Evolutionary conservation across 2,113 vertebrate species (phyloP).

Genomic region (Ceyx melanurus): DNA sequence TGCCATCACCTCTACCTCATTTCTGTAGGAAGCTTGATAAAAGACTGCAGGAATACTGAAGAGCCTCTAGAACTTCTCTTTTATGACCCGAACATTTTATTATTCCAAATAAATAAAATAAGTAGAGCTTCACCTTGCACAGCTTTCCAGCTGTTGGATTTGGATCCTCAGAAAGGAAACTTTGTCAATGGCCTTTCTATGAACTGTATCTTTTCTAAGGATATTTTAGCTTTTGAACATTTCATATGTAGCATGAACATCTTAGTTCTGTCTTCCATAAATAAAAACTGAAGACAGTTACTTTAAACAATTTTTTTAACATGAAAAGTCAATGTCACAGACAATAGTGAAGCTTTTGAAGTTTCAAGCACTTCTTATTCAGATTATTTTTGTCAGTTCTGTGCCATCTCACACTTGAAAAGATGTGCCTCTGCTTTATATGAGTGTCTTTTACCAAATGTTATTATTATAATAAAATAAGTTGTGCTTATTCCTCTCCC

Average conservation of each 20-base stretch:
- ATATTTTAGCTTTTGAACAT: slow-evolving; percentile 16
- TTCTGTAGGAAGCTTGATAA: background rate
- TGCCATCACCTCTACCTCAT: background rate
- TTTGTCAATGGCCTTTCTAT: slow-evolving; percentile 37
- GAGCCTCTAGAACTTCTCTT: background rate
- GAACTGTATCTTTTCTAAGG: slow-evolving; percentile 34
- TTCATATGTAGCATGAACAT: slow-evolving; percentile 20
- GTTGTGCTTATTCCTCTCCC: slow-evolving; percentile 1
- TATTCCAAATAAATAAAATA: slow-evolving; percentile 7
- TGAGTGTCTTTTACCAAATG: slow-evolving; percentile 20
- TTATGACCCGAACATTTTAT: background rate
- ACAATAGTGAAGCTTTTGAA: slow-evolving; percentile 33
- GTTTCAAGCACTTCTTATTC: slow-evolving; percentile 49
- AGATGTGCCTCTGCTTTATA: background rate
- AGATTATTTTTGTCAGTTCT: slow-evolving; percentile 59
- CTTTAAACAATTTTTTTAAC: slow-evolving; percentile 57
- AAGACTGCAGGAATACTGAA: background rate
- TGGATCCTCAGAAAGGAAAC: slow-evolving; percentile 15
- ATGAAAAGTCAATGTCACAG: slow-evolving; percentile 42
- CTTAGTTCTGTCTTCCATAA: slow-evolving; percentile 27
- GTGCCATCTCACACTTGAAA: slow-evolving; percentile 34
- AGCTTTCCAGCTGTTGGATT: background rate
- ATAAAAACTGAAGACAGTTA: slow-evolving; percentile 53
- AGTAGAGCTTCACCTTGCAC: background rate
- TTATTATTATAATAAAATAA: slow-evolving; percentile 44